phyloP scores from a whole-genome alignment of 2,888 invertebrate genomes.

The Agrotis clavis region DNA sequence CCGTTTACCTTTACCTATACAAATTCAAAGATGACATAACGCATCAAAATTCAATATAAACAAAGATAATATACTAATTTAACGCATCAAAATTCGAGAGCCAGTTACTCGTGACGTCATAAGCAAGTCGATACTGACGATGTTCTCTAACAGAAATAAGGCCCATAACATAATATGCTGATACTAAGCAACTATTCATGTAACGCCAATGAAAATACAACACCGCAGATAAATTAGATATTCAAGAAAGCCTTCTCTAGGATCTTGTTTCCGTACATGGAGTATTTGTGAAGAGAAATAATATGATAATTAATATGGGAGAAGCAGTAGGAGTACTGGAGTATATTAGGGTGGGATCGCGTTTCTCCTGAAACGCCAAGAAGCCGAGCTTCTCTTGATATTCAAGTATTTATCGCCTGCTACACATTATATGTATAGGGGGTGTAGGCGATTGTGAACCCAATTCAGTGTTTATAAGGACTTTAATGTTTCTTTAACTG shows the following conservation, averaged over 20 bases:
- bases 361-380: slow-evolving; percentile 23
- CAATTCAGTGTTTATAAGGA: too few species aligned
- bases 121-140: too few species aligned
- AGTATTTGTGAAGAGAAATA: slow-evolving; percentile 34
- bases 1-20: too few species aligned
- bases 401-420: slow-evolving; percentile 29
- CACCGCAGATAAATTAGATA: background rate
- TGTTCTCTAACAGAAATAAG: too few species aligned
- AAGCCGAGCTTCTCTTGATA: slow-evolving; percentile 21
- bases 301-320: slow-evolving; percentile 50
- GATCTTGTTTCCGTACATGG: slow-evolving; percentile 22
- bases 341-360: slow-evolving; percentile 41
- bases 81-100: too few species aligned
- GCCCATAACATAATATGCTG: too few species aligned
- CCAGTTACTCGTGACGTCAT: too few species aligned
- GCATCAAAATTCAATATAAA: too few species aligned
- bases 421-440: background rate
- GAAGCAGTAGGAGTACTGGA: slow-evolving; percentile 46
- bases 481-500: too few species aligned
- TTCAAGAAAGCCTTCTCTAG: slow-evolving; percentile 10
- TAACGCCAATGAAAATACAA: background rate
- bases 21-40: too few species aligned
- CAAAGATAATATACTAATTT: too few species aligned
- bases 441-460: background rate
- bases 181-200: background rate